A percentile compares a stretch with the other conserved stretches of the same genome.
Conservation (phyloP, 2,888 invertebrate genomes). For the Nomada ruficornis region DNA sequence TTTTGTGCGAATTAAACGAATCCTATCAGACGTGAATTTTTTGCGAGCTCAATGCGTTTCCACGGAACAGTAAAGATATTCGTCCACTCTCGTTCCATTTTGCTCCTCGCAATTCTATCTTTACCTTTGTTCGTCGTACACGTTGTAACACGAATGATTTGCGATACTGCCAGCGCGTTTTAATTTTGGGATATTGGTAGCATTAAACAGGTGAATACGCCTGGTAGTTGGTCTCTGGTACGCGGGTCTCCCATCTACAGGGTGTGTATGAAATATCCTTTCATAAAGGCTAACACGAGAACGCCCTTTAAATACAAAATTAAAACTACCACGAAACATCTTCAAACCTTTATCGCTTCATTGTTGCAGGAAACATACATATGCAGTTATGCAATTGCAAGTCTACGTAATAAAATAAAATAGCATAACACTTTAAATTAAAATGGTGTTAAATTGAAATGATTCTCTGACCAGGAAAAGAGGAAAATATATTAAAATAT, state of each 20-base stretch:
- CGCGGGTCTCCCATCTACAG: conserved; percentile 52
- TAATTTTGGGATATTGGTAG: conserved; percentile 79
- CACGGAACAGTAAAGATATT: conserved; percentile 7
- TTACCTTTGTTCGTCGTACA: conserved; percentile 64
- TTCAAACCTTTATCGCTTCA: not conserved
- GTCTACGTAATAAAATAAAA: not conserved
- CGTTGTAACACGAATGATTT: conserved; percentile 74
- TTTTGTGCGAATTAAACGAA: not conserved
- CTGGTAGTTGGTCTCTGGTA: conserved; percentile 61
- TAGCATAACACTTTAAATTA: not conserved
- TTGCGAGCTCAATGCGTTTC: not conserved
- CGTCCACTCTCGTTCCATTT: conserved; percentile 34
- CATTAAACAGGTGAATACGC: conserved; percentile 68
- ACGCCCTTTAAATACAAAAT: not conserved
- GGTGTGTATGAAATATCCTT: conserved; percentile 58
- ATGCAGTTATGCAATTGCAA: not conserved
- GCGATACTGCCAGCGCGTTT: conserved; percentile 73
- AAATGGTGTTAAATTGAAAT: not conserved
- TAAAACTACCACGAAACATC: not conserved
- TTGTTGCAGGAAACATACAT: conserved; percentile 9
- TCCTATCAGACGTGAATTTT: not conserved
- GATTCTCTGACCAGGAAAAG: not conserved
- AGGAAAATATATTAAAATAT: not conserved
- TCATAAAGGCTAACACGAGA: not conserved
- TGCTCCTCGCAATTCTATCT: conserved; percentile 48